Conservation (phyloP, 2,113 vertebrate species). For the Cololabis saira region DNA sequence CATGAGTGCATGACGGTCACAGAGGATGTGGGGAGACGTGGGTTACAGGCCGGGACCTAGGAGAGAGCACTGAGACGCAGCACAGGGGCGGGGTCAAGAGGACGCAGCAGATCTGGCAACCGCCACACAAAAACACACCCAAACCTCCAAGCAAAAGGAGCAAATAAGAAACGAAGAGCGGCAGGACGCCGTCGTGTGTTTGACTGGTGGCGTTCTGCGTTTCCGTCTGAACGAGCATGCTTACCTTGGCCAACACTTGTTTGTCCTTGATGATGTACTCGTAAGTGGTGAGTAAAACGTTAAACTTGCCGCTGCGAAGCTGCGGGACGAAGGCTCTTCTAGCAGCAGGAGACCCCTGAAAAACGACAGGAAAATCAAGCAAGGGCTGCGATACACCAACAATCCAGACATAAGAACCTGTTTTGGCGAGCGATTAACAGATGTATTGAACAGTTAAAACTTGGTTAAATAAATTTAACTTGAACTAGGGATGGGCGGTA, state of each 20-base stretch:
- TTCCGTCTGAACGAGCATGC: neutral
- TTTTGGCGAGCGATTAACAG: too few relatives aligned
- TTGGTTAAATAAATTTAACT: too few relatives aligned
- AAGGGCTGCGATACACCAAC: too few relatives aligned
- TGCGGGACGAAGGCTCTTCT: conserved; percentile 92
- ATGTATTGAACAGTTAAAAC: too few relatives aligned
- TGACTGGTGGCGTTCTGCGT: conserved; percentile 1
- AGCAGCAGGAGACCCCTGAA: conserved; percentile 93
- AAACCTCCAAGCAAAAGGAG: neutral
- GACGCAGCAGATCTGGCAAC: conserved; percentile 19
- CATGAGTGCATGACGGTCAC: conserved; percentile 64
- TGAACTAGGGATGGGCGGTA: too few relatives aligned
- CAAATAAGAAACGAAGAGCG: neutral
- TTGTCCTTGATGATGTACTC: conserved; percentile 99
- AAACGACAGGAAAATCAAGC: neutral
- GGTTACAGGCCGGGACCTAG: conserved; percentile 59
- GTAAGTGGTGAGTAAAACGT: conserved; percentile 94
- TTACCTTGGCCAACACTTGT: conserved; percentile 96
- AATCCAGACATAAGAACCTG: too few relatives aligned
- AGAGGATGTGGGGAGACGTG: conserved; percentile 51
- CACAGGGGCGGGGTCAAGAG: conserved; percentile 48
- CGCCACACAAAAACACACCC: conserved; percentile 9
- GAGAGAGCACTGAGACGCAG: conserved; percentile 68
- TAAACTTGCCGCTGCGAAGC: conserved; percentile 96
- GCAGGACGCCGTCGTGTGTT: neutral